Percentiles rank a stretch among this genome's conserved stretches.
Conservation (phyloP, 2,113 vertebrate species). For the Anseranas semipalmata region DNA sequence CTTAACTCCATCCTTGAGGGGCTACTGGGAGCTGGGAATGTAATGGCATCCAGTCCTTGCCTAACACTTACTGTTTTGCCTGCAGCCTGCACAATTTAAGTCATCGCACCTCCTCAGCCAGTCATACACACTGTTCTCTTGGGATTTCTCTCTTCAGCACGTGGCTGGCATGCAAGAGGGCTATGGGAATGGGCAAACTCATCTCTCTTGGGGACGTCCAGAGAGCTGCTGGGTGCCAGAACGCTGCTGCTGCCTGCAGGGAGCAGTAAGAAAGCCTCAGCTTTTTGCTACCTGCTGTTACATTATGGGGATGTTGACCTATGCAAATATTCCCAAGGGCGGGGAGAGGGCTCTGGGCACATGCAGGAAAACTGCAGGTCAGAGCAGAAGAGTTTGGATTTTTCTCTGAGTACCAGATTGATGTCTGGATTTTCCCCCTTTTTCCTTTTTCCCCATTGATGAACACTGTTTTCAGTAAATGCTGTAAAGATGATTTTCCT, state of each 20-base stretch:
- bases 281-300: neutral
- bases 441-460: neutral
- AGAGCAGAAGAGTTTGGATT: neutral
- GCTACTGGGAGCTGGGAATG: neutral
- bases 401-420: neutral
- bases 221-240: neutral
- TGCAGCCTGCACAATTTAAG: neutral
- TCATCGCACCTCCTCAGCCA: neutral
- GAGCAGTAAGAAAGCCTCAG: neutral
- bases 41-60: neutral
- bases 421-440: neutral
- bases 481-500: constrained; percentile 16
- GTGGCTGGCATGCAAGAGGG: neutral
- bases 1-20: neutral
- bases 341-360: neutral
- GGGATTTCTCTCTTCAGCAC: rapidly evolving
- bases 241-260: neutral
- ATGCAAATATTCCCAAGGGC: neutral
- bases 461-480: constrained; percentile 19
- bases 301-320: neutral
- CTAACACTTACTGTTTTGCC: neutral
- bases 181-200: neutral
- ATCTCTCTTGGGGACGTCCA: neutral
- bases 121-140: rapidly evolving
- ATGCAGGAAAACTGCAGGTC: neutral